Evolutionary conservation across 2,888 invertebrate genomes (phyloP).

Genomic region (Cordilura impudica): DNA sequence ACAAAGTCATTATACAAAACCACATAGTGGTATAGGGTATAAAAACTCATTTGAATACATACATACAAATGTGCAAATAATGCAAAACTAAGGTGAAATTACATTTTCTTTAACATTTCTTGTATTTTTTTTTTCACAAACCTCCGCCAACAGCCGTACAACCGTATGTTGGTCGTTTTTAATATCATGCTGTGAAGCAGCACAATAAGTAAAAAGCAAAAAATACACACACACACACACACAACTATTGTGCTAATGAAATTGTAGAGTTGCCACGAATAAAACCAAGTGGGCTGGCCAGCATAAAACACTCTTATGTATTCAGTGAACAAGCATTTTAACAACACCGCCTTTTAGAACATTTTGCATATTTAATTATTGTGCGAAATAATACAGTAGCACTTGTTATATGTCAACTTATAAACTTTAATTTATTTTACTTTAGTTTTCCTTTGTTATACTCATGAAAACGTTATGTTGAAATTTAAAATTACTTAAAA

Average conservation of each 20-base stretch:
- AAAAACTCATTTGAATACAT: too few species aligned
- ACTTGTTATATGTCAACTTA: too few species aligned
- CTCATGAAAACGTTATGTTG: too few species aligned
- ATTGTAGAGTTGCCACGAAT: constrained; percentile 58
- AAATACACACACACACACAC: not conserved
- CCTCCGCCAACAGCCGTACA: constrained; percentile 32
- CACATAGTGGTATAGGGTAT: too few species aligned
- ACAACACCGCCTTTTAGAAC: constrained; percentile 41
- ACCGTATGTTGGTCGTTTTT: constrained; percentile 18
- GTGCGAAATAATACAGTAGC: constrained; percentile 46
- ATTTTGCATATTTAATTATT: constrained; percentile 61
- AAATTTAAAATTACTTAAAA: too few species aligned
- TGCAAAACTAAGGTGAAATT: constrained; percentile 26
- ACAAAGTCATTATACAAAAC: too few species aligned
- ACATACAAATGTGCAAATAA: not conserved
- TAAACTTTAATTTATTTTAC: too few species aligned
- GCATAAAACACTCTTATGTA: not conserved
- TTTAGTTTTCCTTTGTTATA: too few species aligned
- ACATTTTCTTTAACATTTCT: constrained; percentile 2
- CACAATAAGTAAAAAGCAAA: constrained; percentile 1
- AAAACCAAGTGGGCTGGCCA: constrained; percentile 56
- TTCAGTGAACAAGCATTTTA: constrained; percentile 24
- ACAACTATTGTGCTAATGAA: constrained; percentile 40
- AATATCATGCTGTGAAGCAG: constrained; percentile 48
- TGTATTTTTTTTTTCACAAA: constrained; percentile 2